Evolutionary conservation across 53 echinoderm and acorn worm genomes (phyloP).

Genomic region (Actinopyga echinites): DNA sequence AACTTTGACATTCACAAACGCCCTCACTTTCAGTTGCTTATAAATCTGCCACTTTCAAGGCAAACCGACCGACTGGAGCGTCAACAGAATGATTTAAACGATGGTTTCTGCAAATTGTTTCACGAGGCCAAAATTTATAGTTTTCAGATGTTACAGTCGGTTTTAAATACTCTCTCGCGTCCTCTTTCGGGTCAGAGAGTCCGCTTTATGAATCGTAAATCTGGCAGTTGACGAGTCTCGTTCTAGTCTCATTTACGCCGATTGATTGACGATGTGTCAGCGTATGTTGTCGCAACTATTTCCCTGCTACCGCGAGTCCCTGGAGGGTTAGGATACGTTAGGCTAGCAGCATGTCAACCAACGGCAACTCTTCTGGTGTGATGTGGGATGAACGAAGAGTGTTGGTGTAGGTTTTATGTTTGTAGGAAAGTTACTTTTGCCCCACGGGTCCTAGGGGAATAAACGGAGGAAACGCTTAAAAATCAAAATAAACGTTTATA

Average conservation of each 20-base stretch:
- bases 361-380: not conserved
- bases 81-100: slow-evolving; percentile 38
- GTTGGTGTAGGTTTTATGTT: slow-evolving; percentile 27
- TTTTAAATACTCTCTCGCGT: slow-evolving; percentile 41
- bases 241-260: slow-evolving; percentile 28
- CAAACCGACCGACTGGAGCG: not conserved
- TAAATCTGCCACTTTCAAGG: not conserved
- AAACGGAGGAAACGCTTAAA: slow-evolving; percentile 1
- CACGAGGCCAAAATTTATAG: slow-evolving; percentile 49
- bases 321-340: slow-evolving; percentile 28
- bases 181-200: slow-evolving; percentile 32
- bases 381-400: slow-evolving; percentile 10
- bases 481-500: not conserved
- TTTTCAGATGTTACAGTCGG: slow-evolving; percentile 48
- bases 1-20: not conserved
- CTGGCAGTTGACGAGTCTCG: slow-evolving; percentile 41
- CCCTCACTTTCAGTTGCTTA: not conserved
- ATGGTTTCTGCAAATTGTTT: slow-evolving; percentile 16
- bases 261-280: slow-evolving; percentile 31
- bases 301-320: slow-evolving; percentile 13
- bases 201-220: slow-evolving; percentile 35
- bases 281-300: slow-evolving; percentile 35
- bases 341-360: slow-evolving; percentile 27
- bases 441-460: not conserved
- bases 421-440: slow-evolving; percentile 11